Conservation (phyloP, 2,888 invertebrate genomes). For the Eretmocerus hayati region DNA sequence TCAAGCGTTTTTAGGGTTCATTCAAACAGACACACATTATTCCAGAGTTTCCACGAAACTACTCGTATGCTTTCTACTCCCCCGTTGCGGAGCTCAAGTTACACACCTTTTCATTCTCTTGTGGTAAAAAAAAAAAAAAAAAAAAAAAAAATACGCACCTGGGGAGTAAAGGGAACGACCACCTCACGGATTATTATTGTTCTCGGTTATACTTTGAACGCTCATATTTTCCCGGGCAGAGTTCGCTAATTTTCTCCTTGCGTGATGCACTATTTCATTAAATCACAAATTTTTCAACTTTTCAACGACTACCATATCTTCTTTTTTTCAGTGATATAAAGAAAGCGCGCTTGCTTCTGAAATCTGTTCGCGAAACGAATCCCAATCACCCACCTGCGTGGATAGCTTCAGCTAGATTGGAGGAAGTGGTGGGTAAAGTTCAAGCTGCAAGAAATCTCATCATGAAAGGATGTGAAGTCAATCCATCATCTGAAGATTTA, state of each 20-base stretch:
- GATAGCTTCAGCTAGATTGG: constrained; percentile 97
- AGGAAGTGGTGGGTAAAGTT: constrained; percentile 95
- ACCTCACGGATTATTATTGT: background rate
- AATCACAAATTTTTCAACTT: background rate
- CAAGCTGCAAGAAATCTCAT: constrained; percentile 95
- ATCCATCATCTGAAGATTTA: constrained; percentile 92
- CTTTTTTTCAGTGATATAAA: constrained; percentile 70
- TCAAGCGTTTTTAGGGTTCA: too few relatives aligned
- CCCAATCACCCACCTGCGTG: constrained; percentile 99
- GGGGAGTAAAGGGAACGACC: too few relatives aligned
- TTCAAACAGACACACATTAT: too few relatives aligned
- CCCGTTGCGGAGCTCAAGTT: too few relatives aligned
- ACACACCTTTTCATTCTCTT: too few relatives aligned
- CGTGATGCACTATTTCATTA: background rate
- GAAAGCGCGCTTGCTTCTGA: constrained; percentile 87
- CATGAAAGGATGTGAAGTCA: constrained; percentile 97
- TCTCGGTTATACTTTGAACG: background rate
- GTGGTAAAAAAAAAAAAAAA: too few relatives aligned
- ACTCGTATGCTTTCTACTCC: too few relatives aligned
- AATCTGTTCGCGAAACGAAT: constrained; percentile 95
- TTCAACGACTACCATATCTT: background rate
- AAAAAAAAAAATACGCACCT: too few relatives aligned
- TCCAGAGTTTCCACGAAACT: too few relatives aligned
- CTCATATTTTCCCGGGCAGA: too few relatives aligned
- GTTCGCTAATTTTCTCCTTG: background rate